Base-by-base conservation (phyloP, 1,140 invertebrate species). In the Onthophagus taurus region DNA sequence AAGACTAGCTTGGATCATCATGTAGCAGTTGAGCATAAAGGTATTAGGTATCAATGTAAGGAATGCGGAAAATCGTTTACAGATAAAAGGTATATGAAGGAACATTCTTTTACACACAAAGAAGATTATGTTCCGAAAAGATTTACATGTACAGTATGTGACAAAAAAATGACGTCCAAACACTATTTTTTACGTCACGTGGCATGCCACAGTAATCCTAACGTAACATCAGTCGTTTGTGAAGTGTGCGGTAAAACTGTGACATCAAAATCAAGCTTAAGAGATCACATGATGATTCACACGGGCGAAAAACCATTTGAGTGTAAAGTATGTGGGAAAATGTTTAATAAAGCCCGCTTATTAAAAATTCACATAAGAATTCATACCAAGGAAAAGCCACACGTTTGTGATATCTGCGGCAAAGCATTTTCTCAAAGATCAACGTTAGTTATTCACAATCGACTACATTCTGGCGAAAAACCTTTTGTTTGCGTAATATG, bases 231-330 rank as follows among this genome's bases (percentile, higher is more conserved):
- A n/a, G n/a, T n/a, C 60, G 54, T 64, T 9, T 76, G 74, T 53
- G 59, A 59, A 29, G 42, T 69, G 6, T 76, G 74, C 48, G 58
- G 56, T 2, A 70, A 70, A 44, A 70, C 70, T 13, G 77, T 78
- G 59, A 68, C 71, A 0, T 71, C 71, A 46, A 69, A 72, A 19
- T 71, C 72, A 45, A 76, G 74, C 42, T 59, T 79, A 23, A 70
- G 70, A 39, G 67, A 72, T 12, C 78, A 81, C 50, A 70, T 76
- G 61, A 68, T 73, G 61, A 69, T 74, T 13, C 77, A 78, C 50
- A 69, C 64, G 11, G 71, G 70, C 2, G 56, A 66, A 1, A 66
- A 66, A 50, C 69, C 70, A 0, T 70, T 67, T 51, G 63, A 62
- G n/a, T 75, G 72, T 48, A 63, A 61, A 3, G 54, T 70, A n/a